phyloP scores from a whole-genome alignment of 2,113 vertebrate species.

The Zosterops hypoxanthus region DNA sequence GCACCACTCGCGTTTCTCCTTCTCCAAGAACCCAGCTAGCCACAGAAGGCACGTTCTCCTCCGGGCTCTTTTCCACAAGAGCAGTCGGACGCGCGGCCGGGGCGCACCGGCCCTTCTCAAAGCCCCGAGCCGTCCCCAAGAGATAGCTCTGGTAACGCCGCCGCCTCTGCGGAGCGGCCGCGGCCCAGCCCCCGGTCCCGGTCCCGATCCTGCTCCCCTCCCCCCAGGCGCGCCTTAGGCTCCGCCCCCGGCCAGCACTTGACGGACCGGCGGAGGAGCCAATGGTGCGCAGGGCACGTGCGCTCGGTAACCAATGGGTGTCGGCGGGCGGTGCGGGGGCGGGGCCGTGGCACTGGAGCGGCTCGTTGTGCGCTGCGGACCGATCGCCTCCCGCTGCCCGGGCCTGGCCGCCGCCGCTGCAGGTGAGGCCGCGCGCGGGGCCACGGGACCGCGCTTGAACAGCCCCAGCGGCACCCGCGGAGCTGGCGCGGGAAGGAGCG shows the following conservation, averaged over 20 bases:
- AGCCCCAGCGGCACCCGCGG: not conserved
- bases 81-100: not conserved
- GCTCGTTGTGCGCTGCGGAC: conserved; percentile 23
- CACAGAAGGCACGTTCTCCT: not conserved
- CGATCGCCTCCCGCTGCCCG: not conserved
- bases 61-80: not conserved
- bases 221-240: not conserved
- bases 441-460: not conserved
- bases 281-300: not conserved
- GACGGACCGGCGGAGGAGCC: not conserved
- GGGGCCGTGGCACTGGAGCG: not conserved
- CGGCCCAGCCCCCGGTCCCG: no score
- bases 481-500: not conserved
- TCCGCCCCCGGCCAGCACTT: not conserved
- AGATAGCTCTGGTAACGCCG: accelerated
- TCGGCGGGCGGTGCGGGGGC: not conserved
- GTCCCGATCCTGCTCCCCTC: not conserved
- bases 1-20: accelerated
- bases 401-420: not conserved
- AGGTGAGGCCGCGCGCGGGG: not conserved
- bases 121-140: no score
- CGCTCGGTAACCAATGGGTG: not conserved
- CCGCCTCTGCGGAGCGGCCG: not conserved
- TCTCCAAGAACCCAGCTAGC: not conserved
- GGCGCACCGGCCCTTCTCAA: not conserved